These are phyloP conservation scores for Zoanthus sansibaricus DNA, from an alignment of 92 coral and sea anemone genomes.

Conservation along the genomic window DNA sequence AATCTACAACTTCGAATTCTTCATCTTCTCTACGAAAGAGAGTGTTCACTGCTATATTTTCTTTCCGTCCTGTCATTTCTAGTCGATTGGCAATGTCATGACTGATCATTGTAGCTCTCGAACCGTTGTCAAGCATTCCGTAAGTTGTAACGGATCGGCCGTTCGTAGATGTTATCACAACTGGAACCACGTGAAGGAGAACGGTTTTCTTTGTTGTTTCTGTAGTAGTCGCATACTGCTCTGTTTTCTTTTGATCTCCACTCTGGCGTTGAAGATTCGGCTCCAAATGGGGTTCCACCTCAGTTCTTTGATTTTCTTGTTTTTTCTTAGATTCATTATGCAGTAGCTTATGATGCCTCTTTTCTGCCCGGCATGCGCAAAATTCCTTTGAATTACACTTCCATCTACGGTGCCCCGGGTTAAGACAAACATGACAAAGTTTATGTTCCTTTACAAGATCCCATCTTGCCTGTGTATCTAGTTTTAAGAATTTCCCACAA, in stretches of 20 bases:
- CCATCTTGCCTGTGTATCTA: constrained; percentile 20
- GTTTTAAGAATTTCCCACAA: constrained; percentile 14
- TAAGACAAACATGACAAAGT: constrained; percentile 51
- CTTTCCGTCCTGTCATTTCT: constrained; percentile 52
- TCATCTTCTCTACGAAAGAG: constrained; percentile 57
- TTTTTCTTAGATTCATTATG: constrained; percentile 22
- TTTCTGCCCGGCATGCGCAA: constrained; percentile 19
- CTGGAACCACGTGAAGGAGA: constrained; percentile 69
- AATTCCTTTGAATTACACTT: constrained; percentile 16
- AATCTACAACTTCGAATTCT: constrained; percentile 68
- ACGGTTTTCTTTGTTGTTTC: constrained; percentile 35
- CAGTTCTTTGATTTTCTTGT: not conserved
- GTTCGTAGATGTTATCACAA: constrained; percentile 39
- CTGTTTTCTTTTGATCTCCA: constrained; percentile 40
- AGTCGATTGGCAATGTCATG: constrained; percentile 52
- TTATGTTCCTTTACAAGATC: constrained; percentile 37
- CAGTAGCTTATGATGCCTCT: constrained; percentile 29
- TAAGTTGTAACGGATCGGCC: constrained; percentile 57
- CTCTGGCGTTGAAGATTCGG: not conserved
- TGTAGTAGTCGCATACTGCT: constrained; percentile 57
- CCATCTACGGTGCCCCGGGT: constrained; percentile 41
- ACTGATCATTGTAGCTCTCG: constrained; percentile 66
- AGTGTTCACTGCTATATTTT: constrained; percentile 59
- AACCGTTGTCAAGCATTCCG: constrained; percentile 68
- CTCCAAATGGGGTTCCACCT: not conserved